Evolutionary conservation across 2,888 invertebrate genomes (phyloP), one percentile per base, ranked within the genome.

Genomic region (Tortrix viridana): DNA sequence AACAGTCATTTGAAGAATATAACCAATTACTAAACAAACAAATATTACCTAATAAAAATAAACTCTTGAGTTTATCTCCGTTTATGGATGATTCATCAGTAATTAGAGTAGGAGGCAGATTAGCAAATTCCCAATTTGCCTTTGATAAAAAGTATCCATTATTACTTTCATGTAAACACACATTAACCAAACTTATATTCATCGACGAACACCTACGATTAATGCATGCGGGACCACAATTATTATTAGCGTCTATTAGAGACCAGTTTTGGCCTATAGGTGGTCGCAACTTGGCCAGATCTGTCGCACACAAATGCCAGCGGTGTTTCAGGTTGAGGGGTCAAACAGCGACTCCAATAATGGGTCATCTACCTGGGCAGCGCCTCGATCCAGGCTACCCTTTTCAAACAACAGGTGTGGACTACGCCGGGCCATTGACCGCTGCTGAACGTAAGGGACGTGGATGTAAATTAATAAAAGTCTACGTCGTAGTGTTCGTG

Each of bases 321-420:
- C 22, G 46, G 26, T 65, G 65, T 37, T 56, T 48, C n/a, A 48
- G 55, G 3, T 32, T 65, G 43, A 50, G 46, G 14, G 60, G 47
- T 14, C 22, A 56, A 50, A 60, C 56, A 12, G 47, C 48, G 1
- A 47, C 12, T 14, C 66, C 64, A 5, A 58, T 58, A 3, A 66
- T 66, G 66, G 64, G 58, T 6, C 19, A 60, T 66, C 38, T 18
- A 58, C 12, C 65, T 59, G 41, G 65, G 62, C 5, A 62, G 41
- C 53, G 50, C 56, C 6, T 66, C 2, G 22, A 22, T 22, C 22
- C 22, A 22, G 22, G 22, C 22, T 22, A 22, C 53, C 55, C 55
- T 3, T 66, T 66, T 41, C 57, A 58, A 44, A 50, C 55, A 4
- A 49, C 62, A 14, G 62, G 41, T 41, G 23, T 66, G 18, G 49